Evolutionary conservation across 1,140 invertebrate species (phyloP), one percentile per base, ranked within the genome.

Genomic region (Zaprionus taronus): DNA sequence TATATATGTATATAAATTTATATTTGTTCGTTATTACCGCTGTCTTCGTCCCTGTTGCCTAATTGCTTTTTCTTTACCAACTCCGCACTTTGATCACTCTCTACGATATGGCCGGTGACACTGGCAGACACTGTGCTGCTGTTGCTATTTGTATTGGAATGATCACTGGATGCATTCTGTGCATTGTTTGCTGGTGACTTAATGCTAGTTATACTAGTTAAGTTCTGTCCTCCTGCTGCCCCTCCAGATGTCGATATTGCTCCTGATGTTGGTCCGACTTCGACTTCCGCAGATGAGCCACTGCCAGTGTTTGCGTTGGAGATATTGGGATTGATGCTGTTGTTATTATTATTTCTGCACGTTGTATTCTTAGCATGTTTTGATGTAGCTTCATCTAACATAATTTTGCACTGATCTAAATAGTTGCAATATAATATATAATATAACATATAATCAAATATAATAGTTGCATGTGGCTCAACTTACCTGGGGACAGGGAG

Each of bases 11-110:
- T 34, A 34, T 17, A 17, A 26, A 26, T 26, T 4, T 17, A 17
- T 12, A 17, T 47, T 11, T 17, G 17, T 34, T 34, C 31, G 31
- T 34, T 17, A 47, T 67, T 78, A 91, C 89, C 89, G 26, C 38
- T 53, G n/a, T 85, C 84, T 6, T 91, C 89, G n/a, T 89, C 83
- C 31, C 80, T 91, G 4, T 26, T 31, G 56, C 17, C 49, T 4
- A 26, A 49, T 53, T 83, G 83, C 12, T 79, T 91, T 4, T 80
- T 85, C 14, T 83, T 91, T n/a, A 66, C 20, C 1, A 79, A 24
- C 2, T 83, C 79, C 20, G 80, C 72, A 1, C 63, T 57, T 11
- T 71, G 38, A 22, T 91, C 87, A 57, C 58, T 49, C 6, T 83
- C 80, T 47, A 56, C 56, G 61, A 68, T 67, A 47, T 80, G 31